phyloP scores from a whole-genome alignment of 2,797 vertebrate genomes.

The Mallotus villosus region DNA sequence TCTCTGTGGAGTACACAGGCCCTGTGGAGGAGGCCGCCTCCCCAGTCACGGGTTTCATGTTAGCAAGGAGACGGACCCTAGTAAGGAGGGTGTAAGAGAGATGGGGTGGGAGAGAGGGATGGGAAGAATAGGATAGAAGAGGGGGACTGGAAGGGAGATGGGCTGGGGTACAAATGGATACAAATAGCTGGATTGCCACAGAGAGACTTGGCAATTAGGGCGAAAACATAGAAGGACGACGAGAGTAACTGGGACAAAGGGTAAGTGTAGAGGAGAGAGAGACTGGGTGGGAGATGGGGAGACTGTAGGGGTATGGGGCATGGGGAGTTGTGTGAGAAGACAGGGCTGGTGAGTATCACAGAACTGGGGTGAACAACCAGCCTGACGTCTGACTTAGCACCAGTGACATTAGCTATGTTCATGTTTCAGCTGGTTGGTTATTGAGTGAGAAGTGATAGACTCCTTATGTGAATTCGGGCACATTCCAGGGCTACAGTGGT shows the following conservation, averaged over 20 bases:
- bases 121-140: background rate
- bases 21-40: slow-evolving; percentile 16
- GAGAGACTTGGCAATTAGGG: too few species aligned
- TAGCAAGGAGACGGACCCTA: slow-evolving; percentile 7
- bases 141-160: background rate
- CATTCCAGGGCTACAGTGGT: background rate
- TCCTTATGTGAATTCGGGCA: background rate
- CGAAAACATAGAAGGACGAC: background rate
- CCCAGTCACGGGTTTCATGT: slow-evolving; percentile 43
- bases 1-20: slow-evolving; percentile 19
- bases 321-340: background rate
- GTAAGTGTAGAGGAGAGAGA: too few species aligned
- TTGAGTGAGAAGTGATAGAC: slow-evolving; percentile 4
- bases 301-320: background rate
- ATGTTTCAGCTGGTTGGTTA: background rate
- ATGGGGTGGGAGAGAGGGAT: slow-evolving; percentile 2
- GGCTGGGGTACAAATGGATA: too few species aligned
- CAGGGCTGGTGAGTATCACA: background rate
- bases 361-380: background rate
- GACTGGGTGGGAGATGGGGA: background rate
- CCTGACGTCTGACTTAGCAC: background rate
- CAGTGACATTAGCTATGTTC: background rate
- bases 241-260: too few species aligned
- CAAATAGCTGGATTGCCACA: background rate
- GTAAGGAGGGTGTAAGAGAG: slow-evolving; percentile 8